These are phyloP conservation scores for Enoplosus armatus DNA, from an alignment of 2,797 vertebrate species.

Conservation along the genomic window DNA sequence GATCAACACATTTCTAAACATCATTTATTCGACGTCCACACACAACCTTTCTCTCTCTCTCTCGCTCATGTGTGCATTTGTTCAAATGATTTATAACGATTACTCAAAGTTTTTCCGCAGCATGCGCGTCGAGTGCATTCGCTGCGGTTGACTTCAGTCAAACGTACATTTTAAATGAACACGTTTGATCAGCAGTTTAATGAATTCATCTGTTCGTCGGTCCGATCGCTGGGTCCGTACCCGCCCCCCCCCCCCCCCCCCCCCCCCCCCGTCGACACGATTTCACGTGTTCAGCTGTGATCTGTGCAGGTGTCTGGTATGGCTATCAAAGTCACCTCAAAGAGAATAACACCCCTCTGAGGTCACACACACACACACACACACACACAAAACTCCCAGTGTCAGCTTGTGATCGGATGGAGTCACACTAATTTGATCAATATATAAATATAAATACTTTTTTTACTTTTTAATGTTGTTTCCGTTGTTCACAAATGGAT, in stretches of 20 bases:
- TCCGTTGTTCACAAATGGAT: not conserved
- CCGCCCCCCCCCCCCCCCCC: slow-evolving; percentile 36
- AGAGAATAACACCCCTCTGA: slow-evolving; percentile 56
- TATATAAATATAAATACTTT: not conserved
- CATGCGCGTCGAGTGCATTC: slow-evolving; percentile 35
- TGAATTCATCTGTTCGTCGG: slow-evolving; percentile 61
- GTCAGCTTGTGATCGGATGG: slow-evolving; percentile 14
- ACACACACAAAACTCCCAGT: not conserved
- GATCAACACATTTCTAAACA: slow-evolving; percentile 32
- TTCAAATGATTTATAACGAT: slow-evolving; percentile 44
- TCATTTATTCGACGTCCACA: slow-evolving; percentile 2
- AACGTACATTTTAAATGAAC: slow-evolving; percentile 69
- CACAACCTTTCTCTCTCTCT: too few species aligned
- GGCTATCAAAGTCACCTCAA: slow-evolving; percentile 71
- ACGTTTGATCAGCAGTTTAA: slow-evolving; percentile 72
- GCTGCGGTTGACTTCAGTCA: slow-evolving; percentile 59
- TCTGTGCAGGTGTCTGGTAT: slow-evolving; percentile 71
- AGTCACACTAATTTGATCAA: slow-evolving; percentile 18
- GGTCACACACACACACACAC: slow-evolving; percentile 7
- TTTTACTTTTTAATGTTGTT: slow-evolving; percentile 8
- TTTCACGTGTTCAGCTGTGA: slow-evolving; percentile 69
- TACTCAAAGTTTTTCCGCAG: slow-evolving; percentile 38
- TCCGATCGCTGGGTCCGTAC: slow-evolving; percentile 28
- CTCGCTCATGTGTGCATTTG: slow-evolving; percentile 34
- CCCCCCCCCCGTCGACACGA: slow-evolving; percentile 25